A percentile compares a stretch with the other conserved stretches of the same genome.
These are phyloP conservation scores for Bufo bufo DNA, from an alignment of 2,113 vertebrate genomes.

Conservation along the genomic window DNA sequence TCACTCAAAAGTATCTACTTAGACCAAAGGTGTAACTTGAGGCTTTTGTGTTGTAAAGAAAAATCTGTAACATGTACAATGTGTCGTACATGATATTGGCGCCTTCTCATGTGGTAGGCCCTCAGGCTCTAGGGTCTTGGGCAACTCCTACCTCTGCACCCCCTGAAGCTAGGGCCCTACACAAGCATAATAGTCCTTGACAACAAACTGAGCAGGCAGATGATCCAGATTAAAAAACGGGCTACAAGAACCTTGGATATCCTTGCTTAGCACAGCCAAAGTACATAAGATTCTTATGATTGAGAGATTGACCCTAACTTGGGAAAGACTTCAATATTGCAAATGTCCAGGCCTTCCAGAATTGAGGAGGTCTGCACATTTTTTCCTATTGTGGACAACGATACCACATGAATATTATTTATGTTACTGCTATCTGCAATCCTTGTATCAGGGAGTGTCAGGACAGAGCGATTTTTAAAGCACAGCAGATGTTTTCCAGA, in stretches of 20 bases:
- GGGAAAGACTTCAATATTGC: neutral
- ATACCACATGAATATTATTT: neutral
- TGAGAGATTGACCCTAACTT: neutral
- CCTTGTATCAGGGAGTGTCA: conserved; percentile 16
- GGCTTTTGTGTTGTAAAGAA: neutral
- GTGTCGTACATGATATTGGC: neutral
- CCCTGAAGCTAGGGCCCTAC: neutral
- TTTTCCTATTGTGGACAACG: neutral
- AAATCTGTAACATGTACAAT: neutral
- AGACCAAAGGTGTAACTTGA: neutral
- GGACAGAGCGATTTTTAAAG: conserved; percentile 24
- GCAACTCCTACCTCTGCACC: neutral
- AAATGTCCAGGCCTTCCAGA: neutral
- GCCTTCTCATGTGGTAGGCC: neutral
- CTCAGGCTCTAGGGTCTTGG: neutral
- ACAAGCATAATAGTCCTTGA: neutral
- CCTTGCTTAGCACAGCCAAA: neutral
- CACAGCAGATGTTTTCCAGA: conserved; percentile 30
- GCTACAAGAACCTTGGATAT: neutral
- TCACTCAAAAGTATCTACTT: neutral
- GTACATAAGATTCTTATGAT: neutral
- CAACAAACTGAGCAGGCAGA: neutral
- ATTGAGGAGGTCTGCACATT: neutral
- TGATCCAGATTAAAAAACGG: neutral
- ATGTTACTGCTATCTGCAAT: neutral